A percentile compares a stretch with the other conserved stretches of the same genome.
These are phyloP conservation scores for Phylloscopus trochiloides DNA, from an alignment of 2,113 vertebrate genomes.

Conservation along the genomic window DNA sequence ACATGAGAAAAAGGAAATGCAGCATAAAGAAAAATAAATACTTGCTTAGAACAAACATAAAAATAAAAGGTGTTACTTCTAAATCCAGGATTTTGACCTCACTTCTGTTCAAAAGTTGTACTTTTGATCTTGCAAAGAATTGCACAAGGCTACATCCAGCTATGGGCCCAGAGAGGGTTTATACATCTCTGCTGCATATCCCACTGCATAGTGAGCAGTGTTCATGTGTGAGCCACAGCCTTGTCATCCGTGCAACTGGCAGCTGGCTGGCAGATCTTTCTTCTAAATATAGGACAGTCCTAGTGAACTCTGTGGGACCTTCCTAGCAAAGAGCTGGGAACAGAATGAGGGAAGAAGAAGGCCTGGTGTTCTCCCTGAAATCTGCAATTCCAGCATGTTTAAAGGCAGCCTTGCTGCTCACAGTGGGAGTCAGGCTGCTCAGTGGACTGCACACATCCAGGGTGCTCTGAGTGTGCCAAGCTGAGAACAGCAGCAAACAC, in stretches of 20 bases:
- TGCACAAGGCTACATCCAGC: neutral
- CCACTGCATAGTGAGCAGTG: neutral
- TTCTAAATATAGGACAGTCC: neutral
- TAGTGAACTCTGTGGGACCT: neutral
- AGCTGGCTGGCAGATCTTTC: neutral
- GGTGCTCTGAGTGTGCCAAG: accelerated
- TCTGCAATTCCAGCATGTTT: neutral
- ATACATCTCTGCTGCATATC: neutral
- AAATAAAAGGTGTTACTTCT: neutral
- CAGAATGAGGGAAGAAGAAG: neutral
- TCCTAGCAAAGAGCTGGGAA: neutral
- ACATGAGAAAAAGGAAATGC: neutral
- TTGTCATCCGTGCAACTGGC: neutral
- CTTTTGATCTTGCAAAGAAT: neutral
- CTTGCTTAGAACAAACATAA: neutral
- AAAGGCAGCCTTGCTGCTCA: neutral
- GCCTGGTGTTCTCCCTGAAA: neutral
- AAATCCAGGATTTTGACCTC: neutral
- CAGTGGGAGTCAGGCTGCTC: accelerated
- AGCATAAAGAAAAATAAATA: neutral
- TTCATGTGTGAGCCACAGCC: neutral
- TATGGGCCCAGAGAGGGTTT: neutral
- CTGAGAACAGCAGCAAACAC: neutral
- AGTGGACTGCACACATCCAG: accelerated
- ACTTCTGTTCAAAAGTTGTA: neutral